phyloP scores from a whole-genome alignment of 2,888 invertebrate genomes.

The Caenorhabditis imperialis region DNA sequence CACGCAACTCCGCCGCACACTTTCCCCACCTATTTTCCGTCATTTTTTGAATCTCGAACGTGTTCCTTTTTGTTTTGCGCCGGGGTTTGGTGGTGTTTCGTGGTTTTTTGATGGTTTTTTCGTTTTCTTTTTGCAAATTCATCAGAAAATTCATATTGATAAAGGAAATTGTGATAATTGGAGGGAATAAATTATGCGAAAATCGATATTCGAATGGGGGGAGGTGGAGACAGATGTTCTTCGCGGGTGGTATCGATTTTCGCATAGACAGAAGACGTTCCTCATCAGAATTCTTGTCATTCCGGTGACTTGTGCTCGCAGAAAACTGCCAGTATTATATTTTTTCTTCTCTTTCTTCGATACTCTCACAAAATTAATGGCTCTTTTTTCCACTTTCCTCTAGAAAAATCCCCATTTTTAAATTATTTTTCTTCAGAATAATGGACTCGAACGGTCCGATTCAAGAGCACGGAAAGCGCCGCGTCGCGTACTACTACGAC shows the following conservation, averaged over 20 bases:
- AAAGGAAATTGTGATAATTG: too few relatives aligned
- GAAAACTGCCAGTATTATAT: too few relatives aligned
- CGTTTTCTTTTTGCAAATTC: conserved; percentile 11
- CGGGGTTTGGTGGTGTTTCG: background rate
- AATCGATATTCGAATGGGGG: too few relatives aligned
- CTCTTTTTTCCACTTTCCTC: background rate
- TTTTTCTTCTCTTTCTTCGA: too few relatives aligned
- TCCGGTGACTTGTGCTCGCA: too few relatives aligned
- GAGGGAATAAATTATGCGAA: too few relatives aligned
- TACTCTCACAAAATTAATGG: background rate
- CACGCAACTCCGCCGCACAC: conserved; percentile 25
- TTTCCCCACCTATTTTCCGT: too few relatives aligned
- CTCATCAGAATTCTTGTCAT: too few relatives aligned
- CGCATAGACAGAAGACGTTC: too few relatives aligned
- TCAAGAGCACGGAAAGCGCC: conserved; percentile 72
- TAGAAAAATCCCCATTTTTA: background rate
- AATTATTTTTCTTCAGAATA: conserved; percentile 6
- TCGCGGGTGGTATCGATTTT: too few relatives aligned
- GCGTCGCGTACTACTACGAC: conserved; percentile 77
- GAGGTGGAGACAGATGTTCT: too few relatives aligned
- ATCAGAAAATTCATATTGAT: too few relatives aligned
- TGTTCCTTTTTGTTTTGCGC: background rate
- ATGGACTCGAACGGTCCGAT: conserved; percentile 57
- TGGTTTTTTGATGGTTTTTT: background rate
- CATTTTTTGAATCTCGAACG: background rate